Evolutionary conservation across 2,113 vertebrate genomes (phyloP).

Genomic region (Diglossa brunneiventris): DNA sequence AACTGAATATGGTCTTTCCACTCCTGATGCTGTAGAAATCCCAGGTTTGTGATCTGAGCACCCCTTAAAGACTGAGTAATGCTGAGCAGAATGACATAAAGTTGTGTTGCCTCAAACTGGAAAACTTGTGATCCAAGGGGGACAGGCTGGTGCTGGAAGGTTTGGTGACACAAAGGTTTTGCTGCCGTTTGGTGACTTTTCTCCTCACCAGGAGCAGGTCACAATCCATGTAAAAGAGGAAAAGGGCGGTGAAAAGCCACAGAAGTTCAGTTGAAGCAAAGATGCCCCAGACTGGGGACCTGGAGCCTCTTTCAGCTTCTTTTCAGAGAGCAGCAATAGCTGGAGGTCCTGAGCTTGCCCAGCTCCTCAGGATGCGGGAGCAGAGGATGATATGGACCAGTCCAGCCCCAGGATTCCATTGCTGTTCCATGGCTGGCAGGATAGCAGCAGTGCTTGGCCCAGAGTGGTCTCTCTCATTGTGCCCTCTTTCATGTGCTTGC

Average conservation of each 20-base stretch:
- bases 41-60: background rate
- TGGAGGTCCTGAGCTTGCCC: background rate
- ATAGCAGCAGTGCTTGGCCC: background rate
- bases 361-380: rapidly evolving
- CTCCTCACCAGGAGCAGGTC: background rate
- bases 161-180: background rate
- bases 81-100: rapidly evolving
- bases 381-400: background rate
- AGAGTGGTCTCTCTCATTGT: rapidly evolving
- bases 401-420: background rate
- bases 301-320: background rate
- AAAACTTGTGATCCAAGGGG: background rate
- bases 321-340: background rate
- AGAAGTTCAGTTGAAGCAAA: background rate
- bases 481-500: background rate
- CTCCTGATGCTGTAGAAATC: background rate
- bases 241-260: background rate
- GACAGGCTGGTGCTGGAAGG: background rate
- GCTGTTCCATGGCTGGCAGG: background rate
- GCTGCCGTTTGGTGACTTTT: rapidly evolving
- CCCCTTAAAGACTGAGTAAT: background rate
- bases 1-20: background rate
- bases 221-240: background rate
- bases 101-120: background rate
- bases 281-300: background rate